Evolutionary conservation across 2,797 vertebrate genomes (phyloP).

Genomic region (Onychomys arenicola): DNA sequence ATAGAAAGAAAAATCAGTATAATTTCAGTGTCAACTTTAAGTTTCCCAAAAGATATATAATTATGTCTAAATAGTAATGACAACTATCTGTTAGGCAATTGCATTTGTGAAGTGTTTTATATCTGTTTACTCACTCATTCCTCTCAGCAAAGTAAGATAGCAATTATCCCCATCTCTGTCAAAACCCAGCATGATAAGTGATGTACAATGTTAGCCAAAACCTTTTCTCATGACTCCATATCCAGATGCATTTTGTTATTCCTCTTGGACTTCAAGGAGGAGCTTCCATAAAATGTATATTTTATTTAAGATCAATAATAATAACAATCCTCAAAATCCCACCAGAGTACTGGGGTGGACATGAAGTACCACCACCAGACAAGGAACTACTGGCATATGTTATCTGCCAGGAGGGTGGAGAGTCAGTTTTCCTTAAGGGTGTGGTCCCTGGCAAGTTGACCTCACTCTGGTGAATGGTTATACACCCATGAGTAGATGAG

Average conservation of each 20-base stretch:
- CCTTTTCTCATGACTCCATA: neutral
- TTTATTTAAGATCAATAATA: constrained; percentile 18
- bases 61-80: neutral
- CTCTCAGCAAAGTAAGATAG: neutral
- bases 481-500: neutral
- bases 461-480: neutral
- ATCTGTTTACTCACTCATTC: neutral
- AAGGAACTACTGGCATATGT: neutral
- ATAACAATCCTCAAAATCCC: neutral
- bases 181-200: neutral
- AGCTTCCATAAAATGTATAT: neutral
- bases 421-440: neutral
- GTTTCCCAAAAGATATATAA: neutral
- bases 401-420: neutral
- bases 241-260: neutral
- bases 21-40: constrained; percentile 6
- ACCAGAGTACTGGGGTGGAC: too few relatives aligned
- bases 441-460: neutral
- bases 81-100: constrained; percentile 12
- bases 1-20: neutral
- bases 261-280: neutral
- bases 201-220: neutral
- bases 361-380: neutral
- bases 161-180: neutral
- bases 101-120: neutral